These are phyloP conservation scores for Chalcis sispes DNA, from an alignment of 2,888 invertebrate genomes.

Conservation along the genomic window DNA sequence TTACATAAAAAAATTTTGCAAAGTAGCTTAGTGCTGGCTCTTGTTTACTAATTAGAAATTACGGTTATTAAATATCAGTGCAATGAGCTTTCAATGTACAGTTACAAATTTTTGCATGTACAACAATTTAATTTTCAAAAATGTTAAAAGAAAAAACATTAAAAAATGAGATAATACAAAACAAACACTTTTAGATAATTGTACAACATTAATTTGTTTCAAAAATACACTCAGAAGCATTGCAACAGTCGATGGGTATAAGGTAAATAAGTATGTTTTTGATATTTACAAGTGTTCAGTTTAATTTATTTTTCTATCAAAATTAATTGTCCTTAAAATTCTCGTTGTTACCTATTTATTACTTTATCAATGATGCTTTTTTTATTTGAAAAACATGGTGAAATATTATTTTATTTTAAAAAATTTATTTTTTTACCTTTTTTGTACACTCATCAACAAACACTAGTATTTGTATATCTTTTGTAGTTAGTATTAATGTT, in stretches of 20 bases:
- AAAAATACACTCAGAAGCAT: constrained; percentile 60
- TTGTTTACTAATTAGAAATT: constrained; percentile 16
- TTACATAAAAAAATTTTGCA: not conserved
- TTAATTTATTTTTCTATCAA: constrained; percentile 24
- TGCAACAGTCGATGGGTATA: constrained; percentile 57
- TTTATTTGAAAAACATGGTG: not conserved
- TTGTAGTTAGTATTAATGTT: no score
- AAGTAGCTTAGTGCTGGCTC: constrained; percentile 25
- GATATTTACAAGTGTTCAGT: constrained; percentile 33
- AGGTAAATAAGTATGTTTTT: constrained; percentile 58
- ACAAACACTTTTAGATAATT: constrained; percentile 45
- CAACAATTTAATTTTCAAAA: constrained; percentile 22
- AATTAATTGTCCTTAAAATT: not conserved
- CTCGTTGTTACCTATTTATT: constrained; percentile 9
- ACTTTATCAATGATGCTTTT: not conserved
- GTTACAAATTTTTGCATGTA: constrained; percentile 31
- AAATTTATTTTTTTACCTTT: constrained; percentile 1
- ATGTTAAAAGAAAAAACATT: constrained; percentile 5
- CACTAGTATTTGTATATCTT: not conserved
- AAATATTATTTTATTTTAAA: constrained; percentile 12
- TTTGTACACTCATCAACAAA: not conserved
- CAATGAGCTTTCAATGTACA: constrained; percentile 39
- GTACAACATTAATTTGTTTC: constrained; percentile 59
- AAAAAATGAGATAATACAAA: constrained; percentile 23
- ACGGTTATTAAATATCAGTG: constrained; percentile 7